Base-by-base conservation (phyloP, 2,888 invertebrate genomes). In the Lasius platythorax region DNA sequence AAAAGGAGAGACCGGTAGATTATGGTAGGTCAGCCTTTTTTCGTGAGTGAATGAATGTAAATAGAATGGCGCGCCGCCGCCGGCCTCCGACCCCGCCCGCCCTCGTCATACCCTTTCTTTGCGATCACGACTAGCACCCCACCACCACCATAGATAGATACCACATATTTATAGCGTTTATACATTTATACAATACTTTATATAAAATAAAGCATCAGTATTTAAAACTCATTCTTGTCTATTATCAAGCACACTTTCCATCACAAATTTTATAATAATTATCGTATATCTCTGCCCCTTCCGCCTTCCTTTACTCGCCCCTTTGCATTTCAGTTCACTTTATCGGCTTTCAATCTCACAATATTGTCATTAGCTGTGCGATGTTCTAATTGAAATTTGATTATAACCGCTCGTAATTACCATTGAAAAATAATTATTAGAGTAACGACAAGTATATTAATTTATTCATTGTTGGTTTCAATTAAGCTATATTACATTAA, bases 151-250 rank as follows among this genome's bases (percentile, higher is more conserved):
- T 95, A 95, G 95, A 94, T 95, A 95, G 95, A 95, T 95, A 95
- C 94, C 95, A 95, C 95, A 93, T 95, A 95, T 95, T 95, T 95
- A 94, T 95, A 95, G 95, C 94, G 94, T 95, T 95, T 95, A 95
- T 95, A 95, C 95, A 95, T 95, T 95, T 95, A 95, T 95, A 95
- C 94, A 94, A 95, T 95, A 95, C 94, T 95, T 94, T 95, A 95
- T 95, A 95, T 94, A 94, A 95, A 95, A 95, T 95, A 95, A 95
- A 95, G 95, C 95, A 95, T 94, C 95, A 95, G 95, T 95, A 95
- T 95, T 95, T 95, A 95, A 95, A 95, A 94, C 92, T 92, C 93
- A 87, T 40, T 68, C 73, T 86, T 64, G 40, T 75, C 23, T 33
- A 53, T 67, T 8, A 53, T 67, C 66, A n/a, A 67, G 18, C 23